Base-by-base conservation (phyloP, 1,140 invertebrate genomes). In the Stenopsyche tienmushanensis region DNA sequence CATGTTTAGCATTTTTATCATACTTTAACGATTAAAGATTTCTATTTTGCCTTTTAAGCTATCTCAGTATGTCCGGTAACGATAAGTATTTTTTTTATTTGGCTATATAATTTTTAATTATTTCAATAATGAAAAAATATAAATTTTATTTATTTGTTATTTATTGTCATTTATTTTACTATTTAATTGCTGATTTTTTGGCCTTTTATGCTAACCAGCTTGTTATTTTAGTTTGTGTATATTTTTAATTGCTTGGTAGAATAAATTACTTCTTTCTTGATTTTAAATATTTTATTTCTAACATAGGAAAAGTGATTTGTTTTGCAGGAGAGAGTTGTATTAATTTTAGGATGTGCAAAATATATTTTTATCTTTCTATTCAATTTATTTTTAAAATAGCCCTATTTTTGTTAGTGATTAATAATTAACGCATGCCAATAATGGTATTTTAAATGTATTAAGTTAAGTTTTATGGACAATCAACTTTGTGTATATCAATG, bases 61-160 rank as follows among this genome's bases (percentile, higher is more conserved):
- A n/a, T n/a, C n/a, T n/a, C n/a, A n/a, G n/a, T n/a, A n/a, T n/a
- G n/a, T n/a, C n/a, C n/a, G n/a, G n/a, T n/a, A n/a, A n/a, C n/a
- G n/a, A n/a, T n/a, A n/a, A n/a, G n/a, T n/a, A n/a, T n/a, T n/a
- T n/a, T n/a, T n/a, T n/a, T n/a, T n/a, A n/a, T n/a, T n/a, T n/a
- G n/a, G n/a, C n/a, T n/a, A n/a, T n/a, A n/a, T n/a, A n/a, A n/a
- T n/a, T n/a, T n/a, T n/a, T n/a, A n/a, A n/a, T n/a, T n/a, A n/a
- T n/a, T n/a, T n/a, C n/a, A n/a, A n/a, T n/a, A n/a, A n/a, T n/a
- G n/a, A n/a, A n/a, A n/a, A n/a, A n/a, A n/a, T n/a, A n/a, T n/a
- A n/a, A n/a, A n/a, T n/a, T n/a, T n/a, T 34, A 69, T 69, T 69
- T 70, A 66, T 70, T 69, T 70, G 64, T 66, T 70, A 70, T 70